Base-by-base conservation (phyloP, 2,113 vertebrate species). In the Thamnaconus septentrionalis region DNA sequence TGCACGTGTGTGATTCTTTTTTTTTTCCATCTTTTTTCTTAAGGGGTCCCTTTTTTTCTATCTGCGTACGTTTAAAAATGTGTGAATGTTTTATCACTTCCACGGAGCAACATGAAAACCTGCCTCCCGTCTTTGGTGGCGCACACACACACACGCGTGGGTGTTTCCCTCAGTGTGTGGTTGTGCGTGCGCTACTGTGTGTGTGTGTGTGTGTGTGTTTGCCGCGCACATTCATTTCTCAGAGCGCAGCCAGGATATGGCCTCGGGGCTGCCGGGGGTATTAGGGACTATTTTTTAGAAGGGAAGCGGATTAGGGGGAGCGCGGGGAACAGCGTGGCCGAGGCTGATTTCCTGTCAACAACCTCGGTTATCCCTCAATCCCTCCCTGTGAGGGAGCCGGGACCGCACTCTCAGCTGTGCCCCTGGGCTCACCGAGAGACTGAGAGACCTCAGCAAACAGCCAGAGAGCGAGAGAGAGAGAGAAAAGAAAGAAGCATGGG, bases 301-400 rank as follows among this genome's bases (percentile, higher is more conserved):
- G 86, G 84, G 87, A 90, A 91, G 84, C 89, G 69, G 89, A 90
- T 93, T 91, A 90, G 73, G 69, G 18, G 69, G 81, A 70, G 79
- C 80, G 53, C 64, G 5, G 87, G 87, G 83, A 90, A 78, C 78
- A 73, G 80, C 79, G 86, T 88, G 87, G 89, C 87, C 81, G 80
- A 84, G 88, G 84, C 88, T 86, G 89, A 90, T 88, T 92, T 90
- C 88, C 85, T 90, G 91, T 91, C 87, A 89, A 90, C 89, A 87
- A 86, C 82, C 79, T 77, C 54, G 66, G 90, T 90, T 89, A 92
- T 92, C 88, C 88, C 78, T 85, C 89, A 91, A 88, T 90, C 89
- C 87, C 79, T 76, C 81, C 82, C 88, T 80, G 82, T 78, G 75
- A 89, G 85, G 76, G 70, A 70, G 69, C 69, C 57, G 83, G 18